Base-by-base conservation (phyloP, 1,140 invertebrate species). In the Pachypeltis micranthus region DNA sequence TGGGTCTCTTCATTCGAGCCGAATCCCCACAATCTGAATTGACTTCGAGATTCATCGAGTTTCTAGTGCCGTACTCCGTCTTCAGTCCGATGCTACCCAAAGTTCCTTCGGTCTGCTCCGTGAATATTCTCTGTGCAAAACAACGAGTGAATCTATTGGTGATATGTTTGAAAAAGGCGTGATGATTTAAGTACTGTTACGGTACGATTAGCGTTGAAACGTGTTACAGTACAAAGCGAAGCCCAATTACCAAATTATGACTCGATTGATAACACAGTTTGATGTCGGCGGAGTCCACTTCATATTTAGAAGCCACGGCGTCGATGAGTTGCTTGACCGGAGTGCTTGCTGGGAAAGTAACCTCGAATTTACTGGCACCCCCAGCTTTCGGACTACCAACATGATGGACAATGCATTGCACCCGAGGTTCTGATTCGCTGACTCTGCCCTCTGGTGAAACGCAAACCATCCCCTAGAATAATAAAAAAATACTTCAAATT, bases 401-500 rank as follows among this genome's bases (percentile, higher is more conserved):
- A 14, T 64, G 57, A 7, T 60, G 63, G 16, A 68, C 67, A 14
- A 68, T 60, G 51, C 67, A 68, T 60, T 61, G 44, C n/a, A 54
- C 60, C 23, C 55, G 59, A 12, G 55, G 23, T 31, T 51, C 47
- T 10, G 47, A 21, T 51, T 51, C 47, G 19, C 47, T 4, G 4
- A 51, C 47, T 21, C 47, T 10, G 19, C 23, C 47, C 21, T 66
- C 59, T 2, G 63, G 31, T 2, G 59, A 59, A 10, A 65, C 59
- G 59, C 63, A 67, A 31, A 68, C 67, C 67, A 68, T 68, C n/a
- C 62, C 60, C 67, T 68, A 47, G 47, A 65, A 60, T 26, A 25
- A n/a, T 28, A 60, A 29, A 39, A 62, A 31, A 14, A 61, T 61
- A 23, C 19, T n/a, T n/a, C n/a, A n/a, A n/a, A n/a, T n/a, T n/a